phyloP scores from a whole-genome alignment of 2,888 invertebrate genomes.

The Patella caerulea region DNA sequence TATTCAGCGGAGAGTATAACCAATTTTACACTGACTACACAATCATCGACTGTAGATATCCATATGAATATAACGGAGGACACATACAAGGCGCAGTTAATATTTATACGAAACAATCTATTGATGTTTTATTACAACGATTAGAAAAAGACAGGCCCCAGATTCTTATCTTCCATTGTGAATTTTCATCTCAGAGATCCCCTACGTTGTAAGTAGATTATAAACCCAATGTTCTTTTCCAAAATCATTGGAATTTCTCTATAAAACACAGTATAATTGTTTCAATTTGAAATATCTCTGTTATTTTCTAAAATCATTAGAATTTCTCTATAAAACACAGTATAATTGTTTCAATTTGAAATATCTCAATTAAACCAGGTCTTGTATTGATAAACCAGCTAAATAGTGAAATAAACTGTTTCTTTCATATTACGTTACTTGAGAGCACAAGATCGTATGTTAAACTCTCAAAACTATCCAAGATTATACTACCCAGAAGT shows the following conservation, averaged over 20 bases:
- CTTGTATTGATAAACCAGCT: neutral
- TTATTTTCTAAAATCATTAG: neutral
- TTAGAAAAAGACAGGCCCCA: conserved; percentile 73
- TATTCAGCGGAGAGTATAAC: conserved; percentile 81
- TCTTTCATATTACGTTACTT: conserved; percentile 82
- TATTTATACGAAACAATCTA: conserved; percentile 84
- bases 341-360: neutral
- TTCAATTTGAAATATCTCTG: no score
- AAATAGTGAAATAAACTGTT: no score
- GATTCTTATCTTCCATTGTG: conserved; percentile 96
- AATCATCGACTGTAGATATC: conserved; percentile 94
- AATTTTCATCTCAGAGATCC: conserved; percentile 96
- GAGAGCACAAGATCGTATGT: conserved; percentile 84
- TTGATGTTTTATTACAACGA: conserved; percentile 67
- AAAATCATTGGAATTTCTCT: conserved; percentile 90
- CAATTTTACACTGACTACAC: conserved; percentile 79
- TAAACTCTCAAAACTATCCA: conserved; percentile 86
- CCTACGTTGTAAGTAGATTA: conserved; percentile 86
- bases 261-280: neutral
- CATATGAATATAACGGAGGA: conserved; percentile 93
- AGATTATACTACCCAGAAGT: conserved; percentile 89
- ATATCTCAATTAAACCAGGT: neutral
- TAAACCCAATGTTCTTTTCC: neutral
- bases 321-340: neutral
- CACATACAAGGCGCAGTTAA: conserved; percentile 89